Evolutionary conservation across 2,113 vertebrate genomes (phyloP).

Genomic region (Litocranius walleri): DNA sequence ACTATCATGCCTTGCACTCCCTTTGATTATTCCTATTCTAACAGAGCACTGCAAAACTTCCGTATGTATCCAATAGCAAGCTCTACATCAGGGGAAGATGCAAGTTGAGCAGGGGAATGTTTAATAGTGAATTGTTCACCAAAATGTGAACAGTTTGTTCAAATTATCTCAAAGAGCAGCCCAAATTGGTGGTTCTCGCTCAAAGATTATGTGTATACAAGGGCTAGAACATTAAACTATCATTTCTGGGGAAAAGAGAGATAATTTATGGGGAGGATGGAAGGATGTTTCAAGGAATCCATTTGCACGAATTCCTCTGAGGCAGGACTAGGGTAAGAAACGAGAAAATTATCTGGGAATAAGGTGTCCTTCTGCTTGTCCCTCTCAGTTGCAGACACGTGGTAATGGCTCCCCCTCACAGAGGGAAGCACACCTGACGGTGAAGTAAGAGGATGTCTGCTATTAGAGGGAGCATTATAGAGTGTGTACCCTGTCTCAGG

Average conservation of each 20-base stretch:
- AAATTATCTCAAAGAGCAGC: background rate
- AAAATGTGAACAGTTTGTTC: background rate
- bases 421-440: rapidly evolving
- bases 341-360: background rate
- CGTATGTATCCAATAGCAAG: background rate
- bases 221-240: background rate
- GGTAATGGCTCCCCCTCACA: too few species aligned
- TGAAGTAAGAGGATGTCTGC: too few species aligned
- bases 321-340: background rate
- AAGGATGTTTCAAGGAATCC: background rate
- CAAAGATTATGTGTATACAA: background rate
- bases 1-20: constrained; percentile 47
- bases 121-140: background rate
- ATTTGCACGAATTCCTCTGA: background rate
- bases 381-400: background rate
- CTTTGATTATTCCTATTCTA: constrained; percentile 50
- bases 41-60: background rate
- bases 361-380: background rate
- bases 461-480: background rate
- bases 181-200: background rate
- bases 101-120: background rate
- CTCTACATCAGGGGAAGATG: background rate
- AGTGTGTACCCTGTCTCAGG: too few species aligned
- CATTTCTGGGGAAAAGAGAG: background rate
- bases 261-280: background rate